phyloP scores from a whole-genome alignment of 2,888 invertebrate species.

The Dicyrtoma fusca region DNA sequence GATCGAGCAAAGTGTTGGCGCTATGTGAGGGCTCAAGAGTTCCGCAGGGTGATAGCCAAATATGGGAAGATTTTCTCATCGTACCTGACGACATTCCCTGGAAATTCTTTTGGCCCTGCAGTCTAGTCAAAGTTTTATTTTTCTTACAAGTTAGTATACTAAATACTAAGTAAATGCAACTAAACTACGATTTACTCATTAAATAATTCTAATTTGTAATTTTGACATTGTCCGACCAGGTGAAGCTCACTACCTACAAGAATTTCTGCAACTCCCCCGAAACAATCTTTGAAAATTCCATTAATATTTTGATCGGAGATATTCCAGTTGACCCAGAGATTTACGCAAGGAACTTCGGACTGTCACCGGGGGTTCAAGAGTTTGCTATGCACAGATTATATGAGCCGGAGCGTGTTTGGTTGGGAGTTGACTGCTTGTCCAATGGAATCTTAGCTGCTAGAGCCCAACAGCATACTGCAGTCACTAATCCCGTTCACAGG shows the following conservation, averaged over 20 bases:
- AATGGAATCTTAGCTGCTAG: constrained; percentile 2
- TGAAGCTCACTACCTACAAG: constrained; percentile 29
- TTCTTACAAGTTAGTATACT: constrained; percentile 19
- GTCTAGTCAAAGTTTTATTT: constrained; percentile 24
- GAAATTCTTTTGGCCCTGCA: constrained; percentile 34
- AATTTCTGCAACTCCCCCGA: constrained; percentile 19
- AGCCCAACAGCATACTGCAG: background rate
- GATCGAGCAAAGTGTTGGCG: constrained; percentile 20
- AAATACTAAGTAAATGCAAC: background rate
- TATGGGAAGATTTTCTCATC: constrained; percentile 29
- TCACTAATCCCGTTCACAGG: background rate
- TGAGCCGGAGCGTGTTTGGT: constrained; percentile 24
- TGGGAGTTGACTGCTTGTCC: constrained; percentile 27
- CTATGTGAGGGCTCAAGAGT: constrained; percentile 26
- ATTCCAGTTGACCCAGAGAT: constrained; percentile 25
- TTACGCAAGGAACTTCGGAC: constrained; percentile 12
- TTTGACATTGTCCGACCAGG: constrained; percentile 14
- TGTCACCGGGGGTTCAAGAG: constrained; percentile 9
- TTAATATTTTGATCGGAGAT: constrained; percentile 32
- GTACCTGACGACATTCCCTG: constrained; percentile 30
- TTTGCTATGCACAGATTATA: constrained; percentile 4
- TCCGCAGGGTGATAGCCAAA: constrained; percentile 7
- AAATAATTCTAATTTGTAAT: background rate
- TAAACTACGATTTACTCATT: background rate
- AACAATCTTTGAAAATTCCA: constrained; percentile 25